Evolutionary conservation across 2,113 vertebrate genomes (phyloP), one percentile per base, ranked within the genome.

Genomic region (Callorhinus ursinus): DNA sequence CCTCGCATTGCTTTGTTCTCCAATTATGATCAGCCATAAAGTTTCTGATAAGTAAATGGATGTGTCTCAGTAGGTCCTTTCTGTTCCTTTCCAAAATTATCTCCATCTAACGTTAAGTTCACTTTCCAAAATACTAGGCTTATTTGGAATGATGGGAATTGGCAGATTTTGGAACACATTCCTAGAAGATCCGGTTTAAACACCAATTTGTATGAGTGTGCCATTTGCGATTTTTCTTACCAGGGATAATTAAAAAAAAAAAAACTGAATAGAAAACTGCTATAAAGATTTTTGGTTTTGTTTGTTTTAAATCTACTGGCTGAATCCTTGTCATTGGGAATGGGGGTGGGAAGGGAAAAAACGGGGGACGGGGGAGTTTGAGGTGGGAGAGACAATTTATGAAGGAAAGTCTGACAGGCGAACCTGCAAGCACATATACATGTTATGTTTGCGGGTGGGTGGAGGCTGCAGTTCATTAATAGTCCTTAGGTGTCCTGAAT

Each of bases 1-100:
- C 92, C 53, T 96, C 31, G 4, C 24, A 82, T 80, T 74, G 80
- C 84, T 97, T 95, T 86, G 86, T 96, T 94, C 87, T 94, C 59
- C 81, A 57, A 6, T 89, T 89, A 83, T n/a, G 42, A 71, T 76
- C 88, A 31, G 49, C 55, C 80, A 69, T 77, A 76, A 94, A 74
- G 51, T 61, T 95, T 91, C 97, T 82, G 88, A 94, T 88, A 79
- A 93, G 80, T 65, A 81, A 63, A 83, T 69, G 31, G 9, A 57
- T 85, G 51, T 21, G 65, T 88, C 65, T 76, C 69, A 72, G 57
- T 51, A 49, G 33, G 57, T 69, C 51, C 33, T 95, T 94, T 92
- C 63, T 31, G 49, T 87, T 95, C 33, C 69, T 92, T 81, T 92
- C 71, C 72, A 74, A 90, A 55, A 76, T 79, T 76, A 93, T 65